These are phyloP conservation scores for Campylorhamphus procurvoides DNA, from an alignment of 2,113 vertebrate species.

Conservation along the genomic window DNA sequence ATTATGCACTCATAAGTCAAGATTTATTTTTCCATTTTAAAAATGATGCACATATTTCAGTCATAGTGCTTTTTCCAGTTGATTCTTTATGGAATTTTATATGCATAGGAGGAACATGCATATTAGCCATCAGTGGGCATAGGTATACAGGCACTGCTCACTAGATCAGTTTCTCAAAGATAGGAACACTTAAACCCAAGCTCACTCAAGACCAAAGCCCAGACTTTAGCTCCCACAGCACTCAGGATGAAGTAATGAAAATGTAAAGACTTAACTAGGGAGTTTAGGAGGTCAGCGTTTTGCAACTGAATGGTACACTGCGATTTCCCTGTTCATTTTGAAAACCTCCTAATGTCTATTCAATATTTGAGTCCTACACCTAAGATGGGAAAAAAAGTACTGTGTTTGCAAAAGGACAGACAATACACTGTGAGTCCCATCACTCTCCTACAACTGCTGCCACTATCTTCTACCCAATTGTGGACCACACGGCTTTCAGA, in stretches of 20 bases:
- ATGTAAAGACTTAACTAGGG: background rate
- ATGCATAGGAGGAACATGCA: background rate
- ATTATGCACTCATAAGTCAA: background rate
- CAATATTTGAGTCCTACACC: background rate
- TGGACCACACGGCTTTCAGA: background rate
- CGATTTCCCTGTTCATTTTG: background rate
- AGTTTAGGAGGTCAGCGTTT: background rate
- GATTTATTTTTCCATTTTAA: background rate
- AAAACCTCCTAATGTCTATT: background rate
- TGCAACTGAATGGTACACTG: background rate
- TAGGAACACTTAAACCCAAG: background rate
- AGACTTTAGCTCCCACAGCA: background rate
- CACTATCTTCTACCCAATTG: background rate
- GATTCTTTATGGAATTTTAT: background rate
- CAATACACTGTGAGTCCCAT: background rate
- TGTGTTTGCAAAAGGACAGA: background rate
- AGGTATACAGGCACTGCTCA: background rate
- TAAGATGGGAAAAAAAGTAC: background rate
- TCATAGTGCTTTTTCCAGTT: background rate
- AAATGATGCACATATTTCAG: background rate
- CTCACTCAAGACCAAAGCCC: background rate
- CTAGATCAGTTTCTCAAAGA: background rate
- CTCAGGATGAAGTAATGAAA: background rate
- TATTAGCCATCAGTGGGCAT: background rate
- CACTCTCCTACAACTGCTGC: background rate